These are phyloP conservation scores for Heliconius himera DNA, from an alignment of 1,140 invertebrate genomes.

Conservation along the genomic window DNA sequence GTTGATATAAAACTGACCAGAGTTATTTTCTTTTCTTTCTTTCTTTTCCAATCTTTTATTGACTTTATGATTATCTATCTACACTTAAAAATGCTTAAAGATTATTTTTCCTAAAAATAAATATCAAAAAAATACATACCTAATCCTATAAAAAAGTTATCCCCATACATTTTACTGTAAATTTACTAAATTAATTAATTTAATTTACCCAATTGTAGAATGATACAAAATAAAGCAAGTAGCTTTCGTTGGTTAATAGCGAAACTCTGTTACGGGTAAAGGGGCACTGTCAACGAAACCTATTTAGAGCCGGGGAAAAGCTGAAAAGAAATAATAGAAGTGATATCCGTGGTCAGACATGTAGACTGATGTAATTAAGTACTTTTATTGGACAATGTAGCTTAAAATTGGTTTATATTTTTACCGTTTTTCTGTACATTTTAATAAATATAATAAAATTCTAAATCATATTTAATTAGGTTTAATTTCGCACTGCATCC, in stretches of 20 bases:
- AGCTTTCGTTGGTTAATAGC: not conserved
- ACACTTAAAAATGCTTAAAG: no score
- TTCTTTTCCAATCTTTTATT: no score
- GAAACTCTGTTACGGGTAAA: constrained; percentile 6
- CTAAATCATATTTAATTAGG: no score
- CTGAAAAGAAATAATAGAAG: constrained; percentile 22
- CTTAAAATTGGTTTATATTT: constrained; percentile 20
- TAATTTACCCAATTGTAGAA: not conserved
- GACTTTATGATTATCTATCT: no score
- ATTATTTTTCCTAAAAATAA: no score
- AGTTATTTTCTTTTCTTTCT: no score
- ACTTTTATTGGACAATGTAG: not conserved
- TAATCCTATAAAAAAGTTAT: not conserved
- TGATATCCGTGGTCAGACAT: constrained; percentile 15
- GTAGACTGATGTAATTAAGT: constrained; percentile 15
- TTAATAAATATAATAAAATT: no score
- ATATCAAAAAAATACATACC: not conserved
- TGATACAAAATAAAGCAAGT: not conserved
- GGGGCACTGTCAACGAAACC: constrained; percentile 5
- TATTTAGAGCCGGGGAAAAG: not conserved
- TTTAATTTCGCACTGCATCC: no score
- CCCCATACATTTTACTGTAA: not conserved
- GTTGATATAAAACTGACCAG: no score
- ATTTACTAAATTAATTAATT: no score
- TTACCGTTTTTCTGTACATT: no score